Conservation (phyloP, 1,140 invertebrate species). For the Arion vulgaris region DNA sequence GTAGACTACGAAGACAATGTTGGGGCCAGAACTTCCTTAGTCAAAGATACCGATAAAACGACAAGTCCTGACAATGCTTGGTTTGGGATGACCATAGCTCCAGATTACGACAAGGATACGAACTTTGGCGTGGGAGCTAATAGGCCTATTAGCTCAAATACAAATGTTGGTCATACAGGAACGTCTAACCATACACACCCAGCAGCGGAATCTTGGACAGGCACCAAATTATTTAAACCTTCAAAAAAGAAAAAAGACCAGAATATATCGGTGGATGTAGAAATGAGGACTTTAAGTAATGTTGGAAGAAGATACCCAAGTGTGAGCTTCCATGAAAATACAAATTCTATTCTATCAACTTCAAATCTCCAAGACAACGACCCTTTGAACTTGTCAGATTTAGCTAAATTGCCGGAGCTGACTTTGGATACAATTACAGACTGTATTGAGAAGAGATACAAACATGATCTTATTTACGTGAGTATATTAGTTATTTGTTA, state of each 20-base stretch:
- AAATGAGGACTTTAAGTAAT: neutral
- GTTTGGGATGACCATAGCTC: too few relatives aligned
- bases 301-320: neutral
- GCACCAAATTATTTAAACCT: neutral
- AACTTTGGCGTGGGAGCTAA: too few relatives aligned
- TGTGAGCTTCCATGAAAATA: neutral
- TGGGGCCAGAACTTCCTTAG: neutral
- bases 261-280: neutral
- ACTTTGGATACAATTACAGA: slow-evolving; percentile 18
- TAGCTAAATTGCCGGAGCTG: slow-evolving; percentile 29
- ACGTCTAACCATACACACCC: too few relatives aligned
- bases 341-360: neutral
- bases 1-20: neutral
- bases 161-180: too few relatives aligned
- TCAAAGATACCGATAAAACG: neutral
- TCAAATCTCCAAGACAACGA: neutral
- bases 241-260: neutral
- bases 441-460: slow-evolving; percentile 9
- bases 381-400: slow-evolving; percentile 12
- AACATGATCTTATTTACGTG: slow-evolving; percentile 40
- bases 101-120: too few relatives aligned
- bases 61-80: neutral
- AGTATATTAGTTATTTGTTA: slow-evolving; percentile 31
- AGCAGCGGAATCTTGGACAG: neutral
- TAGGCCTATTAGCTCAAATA: too few relatives aligned